These are phyloP conservation scores for Pristiophorus japonicus DNA, from an alignment of 2,113 vertebrate genomes.

Conservation along the genomic window DNA sequence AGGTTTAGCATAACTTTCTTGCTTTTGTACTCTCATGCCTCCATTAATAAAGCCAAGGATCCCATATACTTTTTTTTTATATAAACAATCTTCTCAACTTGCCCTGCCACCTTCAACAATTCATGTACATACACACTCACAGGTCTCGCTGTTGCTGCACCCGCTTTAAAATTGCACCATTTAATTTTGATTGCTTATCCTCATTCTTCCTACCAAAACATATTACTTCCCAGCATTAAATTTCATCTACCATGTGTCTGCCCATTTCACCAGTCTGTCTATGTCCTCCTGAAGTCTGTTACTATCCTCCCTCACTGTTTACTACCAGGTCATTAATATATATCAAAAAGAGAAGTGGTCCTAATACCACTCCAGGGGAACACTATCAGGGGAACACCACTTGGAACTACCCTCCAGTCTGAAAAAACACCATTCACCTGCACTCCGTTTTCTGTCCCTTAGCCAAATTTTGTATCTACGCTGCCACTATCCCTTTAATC, in stretches of 20 bases:
- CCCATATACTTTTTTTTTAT: neutral
- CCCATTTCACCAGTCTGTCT: no score
- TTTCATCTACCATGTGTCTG: no score
- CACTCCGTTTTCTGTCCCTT: neutral
- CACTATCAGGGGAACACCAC: neutral
- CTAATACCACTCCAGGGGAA: neutral
- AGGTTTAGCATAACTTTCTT: neutral
- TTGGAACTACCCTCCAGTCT: neutral
- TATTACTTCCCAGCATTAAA: no score
- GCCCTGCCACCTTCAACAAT: no score
- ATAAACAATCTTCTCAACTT: neutral
- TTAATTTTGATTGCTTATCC: no score
- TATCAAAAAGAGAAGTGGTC: neutral
- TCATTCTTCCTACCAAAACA: no score
- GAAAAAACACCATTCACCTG: neutral
- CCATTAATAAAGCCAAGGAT: neutral
- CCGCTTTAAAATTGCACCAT: no score
- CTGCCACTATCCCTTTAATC: neutral
- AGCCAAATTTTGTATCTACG: neutral
- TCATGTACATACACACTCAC: no score
- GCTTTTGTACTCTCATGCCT: neutral
- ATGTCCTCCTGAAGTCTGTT: no score
- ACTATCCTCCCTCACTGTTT: no score
- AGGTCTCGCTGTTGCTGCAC: no score
- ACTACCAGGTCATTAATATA: neutral